Evolutionary conservation across 2,888 invertebrate species (phyloP), one percentile per base, ranked within the genome.

Genomic region (Eretmocerus hayati): DNA sequence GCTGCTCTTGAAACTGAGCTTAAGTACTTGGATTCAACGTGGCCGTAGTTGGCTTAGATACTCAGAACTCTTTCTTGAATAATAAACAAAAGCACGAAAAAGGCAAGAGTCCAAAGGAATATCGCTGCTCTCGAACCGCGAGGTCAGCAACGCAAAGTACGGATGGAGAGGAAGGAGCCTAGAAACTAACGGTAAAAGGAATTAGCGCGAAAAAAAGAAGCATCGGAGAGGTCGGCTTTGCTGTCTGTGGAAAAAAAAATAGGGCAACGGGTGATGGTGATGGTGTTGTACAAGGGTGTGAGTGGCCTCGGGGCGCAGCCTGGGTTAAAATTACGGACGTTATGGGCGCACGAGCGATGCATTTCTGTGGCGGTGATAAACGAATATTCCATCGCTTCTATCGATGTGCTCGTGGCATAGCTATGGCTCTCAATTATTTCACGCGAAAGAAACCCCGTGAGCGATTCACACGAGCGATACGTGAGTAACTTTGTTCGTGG

Each of bases 341-440:
- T 26, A 26, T 26, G 11, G n/a, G n/a, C n/a, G n/a, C n/a, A n/a
- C n/a, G 26, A 6, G 26, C 26, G 26, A 11, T 11, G 26, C 26
- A 26, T n/a, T n/a, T n/a, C n/a, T n/a, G n/a, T 26, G 26, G 26
- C 8, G 9, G 58, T 59, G 60, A 62, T 64, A 62, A 66, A 63
- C 66, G 66, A 65, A 66, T 66, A 64, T 66, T 68, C 64, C 62
- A 67, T 66, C 62, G 60, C 65, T 67, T 63, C 63, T 62, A 61
- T 61, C 59, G 62, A n/a, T n/a, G n/a, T n/a, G n/a, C n/a, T n/a
- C n/a, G n/a, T 5, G 16, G 39, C 8, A 18, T 20, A 13, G 21
- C 19, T 9, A 11, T 6, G 11, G 26, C 32, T 9, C 8, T 33
- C 33, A 18, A 21, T 42, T 20, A 42, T 42, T 42, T 41, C 35